These are phyloP conservation scores for Phanerotoma sp. DNA, from an alignment of 2,888 invertebrate genomes.

Conservation along the genomic window DNA sequence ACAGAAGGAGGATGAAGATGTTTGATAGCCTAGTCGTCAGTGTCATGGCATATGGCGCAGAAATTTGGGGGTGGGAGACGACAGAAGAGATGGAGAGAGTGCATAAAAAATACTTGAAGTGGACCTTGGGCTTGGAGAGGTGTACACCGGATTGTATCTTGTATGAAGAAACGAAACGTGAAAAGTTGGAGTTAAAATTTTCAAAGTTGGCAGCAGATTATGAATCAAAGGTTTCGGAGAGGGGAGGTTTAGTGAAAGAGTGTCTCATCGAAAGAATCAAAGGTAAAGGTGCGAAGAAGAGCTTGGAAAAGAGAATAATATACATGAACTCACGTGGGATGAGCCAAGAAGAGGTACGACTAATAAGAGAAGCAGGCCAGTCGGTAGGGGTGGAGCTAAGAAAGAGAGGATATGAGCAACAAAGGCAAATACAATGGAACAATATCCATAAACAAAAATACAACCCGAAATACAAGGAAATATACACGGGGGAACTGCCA, in stretches of 20 bases:
- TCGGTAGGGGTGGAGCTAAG: background rate
- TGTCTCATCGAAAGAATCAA: constrained; percentile 7
- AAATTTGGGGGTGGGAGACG: no score
- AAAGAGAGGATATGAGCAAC: background rate
- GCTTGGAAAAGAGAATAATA: background rate
- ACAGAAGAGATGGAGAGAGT: no score
- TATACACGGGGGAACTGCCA: background rate
- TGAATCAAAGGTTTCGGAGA: constrained; percentile 2
- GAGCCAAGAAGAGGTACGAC: background rate
- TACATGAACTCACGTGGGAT: background rate
- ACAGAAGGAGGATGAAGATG: no score
- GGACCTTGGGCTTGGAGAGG: background rate
- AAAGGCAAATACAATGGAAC: background rate
- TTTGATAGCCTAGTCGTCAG: no score
- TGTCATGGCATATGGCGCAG: no score
- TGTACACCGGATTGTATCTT: constrained; percentile 8
- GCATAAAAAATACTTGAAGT: no score
- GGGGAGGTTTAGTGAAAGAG: constrained; percentile 3
- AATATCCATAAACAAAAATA: background rate
- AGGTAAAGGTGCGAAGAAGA: background rate
- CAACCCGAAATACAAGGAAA: background rate
- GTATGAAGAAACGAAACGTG: constrained; percentile 19
- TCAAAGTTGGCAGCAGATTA: constrained; percentile 19
- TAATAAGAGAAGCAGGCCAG: background rate
- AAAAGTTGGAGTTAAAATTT: constrained; percentile 11